Conservation (phyloP, 2,888 invertebrate genomes). For the Enchytraeus crypticus region DNA sequence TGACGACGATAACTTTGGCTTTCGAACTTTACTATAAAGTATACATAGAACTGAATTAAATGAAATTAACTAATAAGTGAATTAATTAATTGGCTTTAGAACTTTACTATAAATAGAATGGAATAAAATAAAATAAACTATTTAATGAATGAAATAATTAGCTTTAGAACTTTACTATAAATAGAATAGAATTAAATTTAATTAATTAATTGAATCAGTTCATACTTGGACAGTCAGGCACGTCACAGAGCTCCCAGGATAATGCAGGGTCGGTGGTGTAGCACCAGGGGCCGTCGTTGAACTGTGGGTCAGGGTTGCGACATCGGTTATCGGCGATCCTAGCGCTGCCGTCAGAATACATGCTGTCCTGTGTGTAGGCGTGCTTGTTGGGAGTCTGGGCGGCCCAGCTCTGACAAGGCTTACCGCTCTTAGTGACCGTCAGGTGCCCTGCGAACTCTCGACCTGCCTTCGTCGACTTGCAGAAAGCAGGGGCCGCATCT, state of each 20-base stretch:
- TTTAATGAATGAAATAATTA: no score
- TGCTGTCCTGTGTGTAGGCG: not conserved
- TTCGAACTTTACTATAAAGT: no score
- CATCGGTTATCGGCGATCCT: no score
- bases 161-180: no score
- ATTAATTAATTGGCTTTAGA: no score
- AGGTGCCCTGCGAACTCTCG: not conserved
- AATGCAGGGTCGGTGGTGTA: not conserved
- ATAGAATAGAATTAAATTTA: no score
- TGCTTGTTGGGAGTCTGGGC: not conserved
- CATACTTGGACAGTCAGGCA: conserved; percentile 6
- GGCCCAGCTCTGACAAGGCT: not conserved
- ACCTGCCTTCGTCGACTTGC: not conserved
- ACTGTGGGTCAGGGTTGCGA: conserved; percentile 1
- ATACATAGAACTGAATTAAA: no score
- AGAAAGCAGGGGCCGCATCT: not conserved
- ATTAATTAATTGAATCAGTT: no score
- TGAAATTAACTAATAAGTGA: no score
- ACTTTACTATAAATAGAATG: no score
- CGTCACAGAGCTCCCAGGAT: conserved; percentile 7
- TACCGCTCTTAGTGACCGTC: not conserved
- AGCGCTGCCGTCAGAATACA: not conserved
- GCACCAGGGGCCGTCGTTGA: not conserved
- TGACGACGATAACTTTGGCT: no score
- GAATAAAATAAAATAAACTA: no score